phyloP scores from a whole-genome alignment of 2,797 vertebrate genomes.

The Falco peregrinus region DNA sequence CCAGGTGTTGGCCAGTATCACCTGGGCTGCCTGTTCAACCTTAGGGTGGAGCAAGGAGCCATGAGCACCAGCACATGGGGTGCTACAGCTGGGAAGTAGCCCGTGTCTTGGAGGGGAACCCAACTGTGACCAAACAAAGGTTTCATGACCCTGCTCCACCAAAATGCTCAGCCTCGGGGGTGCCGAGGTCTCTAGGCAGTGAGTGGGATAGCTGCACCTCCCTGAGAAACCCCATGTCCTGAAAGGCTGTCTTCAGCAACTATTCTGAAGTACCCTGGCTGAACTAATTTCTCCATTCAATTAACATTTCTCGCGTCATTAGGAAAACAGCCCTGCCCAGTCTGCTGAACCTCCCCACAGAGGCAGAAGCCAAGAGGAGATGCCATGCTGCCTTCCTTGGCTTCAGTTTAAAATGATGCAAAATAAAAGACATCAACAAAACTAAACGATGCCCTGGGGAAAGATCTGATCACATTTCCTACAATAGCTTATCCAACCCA shows the following conservation, averaged over 20 bases:
- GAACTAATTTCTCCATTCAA: background rate
- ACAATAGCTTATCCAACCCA: too few species aligned
- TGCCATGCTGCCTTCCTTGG: background rate
- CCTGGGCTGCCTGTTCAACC: background rate
- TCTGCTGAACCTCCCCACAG: background rate
- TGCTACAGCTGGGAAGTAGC: background rate
- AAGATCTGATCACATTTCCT: background rate
- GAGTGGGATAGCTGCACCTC: background rate
- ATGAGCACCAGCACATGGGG: background rate
- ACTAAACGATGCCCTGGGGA: background rate
- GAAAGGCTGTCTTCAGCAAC: background rate
- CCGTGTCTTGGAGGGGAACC: background rate
- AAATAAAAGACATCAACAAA: background rate
- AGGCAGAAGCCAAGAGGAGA: background rate
- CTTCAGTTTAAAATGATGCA: background rate
- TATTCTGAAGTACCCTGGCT: background rate
- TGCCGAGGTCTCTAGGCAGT: background rate
- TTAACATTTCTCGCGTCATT: background rate
- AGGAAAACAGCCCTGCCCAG: background rate
- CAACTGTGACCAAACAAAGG: background rate
- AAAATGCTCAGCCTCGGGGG: background rate
- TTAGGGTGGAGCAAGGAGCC: background rate
- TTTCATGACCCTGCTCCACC: background rate
- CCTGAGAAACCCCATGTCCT: background rate
- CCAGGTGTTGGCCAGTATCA: background rate